Evolutionary conservation across 2,888 invertebrate species (phyloP), one percentile per base, ranked within the genome.

Genomic region (Xanthorhoe spadicearia): DNA sequence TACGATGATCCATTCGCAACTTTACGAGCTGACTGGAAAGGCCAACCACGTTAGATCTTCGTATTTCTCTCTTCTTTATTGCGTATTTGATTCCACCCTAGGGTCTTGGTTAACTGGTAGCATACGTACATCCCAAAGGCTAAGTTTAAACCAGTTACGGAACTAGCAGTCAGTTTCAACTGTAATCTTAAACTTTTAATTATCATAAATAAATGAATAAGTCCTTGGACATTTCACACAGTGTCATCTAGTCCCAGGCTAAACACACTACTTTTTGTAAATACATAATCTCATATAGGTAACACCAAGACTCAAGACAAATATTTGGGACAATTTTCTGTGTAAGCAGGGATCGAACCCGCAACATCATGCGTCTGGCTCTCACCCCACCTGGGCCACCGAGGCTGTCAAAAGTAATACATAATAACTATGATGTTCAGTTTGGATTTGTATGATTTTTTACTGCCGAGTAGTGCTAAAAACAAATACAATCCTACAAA

Each of bases 1-100:
- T 89, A 88, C 86, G 88, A 88, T 84, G 82, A 88, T 85, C 83
- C 84, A 85, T 88, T 88, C 88, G 81, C 82, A 83, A 88, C 86
- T 89, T 90, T 90, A 89, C 81, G 88, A 88, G 81, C 84, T 77
- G 77, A 78, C 80, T 86, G 83, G 81, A 7, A 80, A 78, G 83
- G 64, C 85, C 85, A 87, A 79, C 81, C 81, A 78, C 77, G 74
- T 69, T 68, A 80, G 86, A 83, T 72, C 87, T 80, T 80, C 74
- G 13, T 6, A 23, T n/a, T 10, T 23, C 51, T 23, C 9, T 23
- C 8, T 23, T 6, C 48, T 23, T 51, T 23, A 51, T 51, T 13
- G 19, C 51, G 8, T 15, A 7, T 48, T 13, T 48, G 15, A 15
- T 48, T 17, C 15, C 15, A 48, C 15, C 7, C 17, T 48, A 48